These are phyloP conservation scores for Scaptomyza graminum DNA, from an alignment of 1,140 invertebrate species.

Conservation along the genomic window DNA sequence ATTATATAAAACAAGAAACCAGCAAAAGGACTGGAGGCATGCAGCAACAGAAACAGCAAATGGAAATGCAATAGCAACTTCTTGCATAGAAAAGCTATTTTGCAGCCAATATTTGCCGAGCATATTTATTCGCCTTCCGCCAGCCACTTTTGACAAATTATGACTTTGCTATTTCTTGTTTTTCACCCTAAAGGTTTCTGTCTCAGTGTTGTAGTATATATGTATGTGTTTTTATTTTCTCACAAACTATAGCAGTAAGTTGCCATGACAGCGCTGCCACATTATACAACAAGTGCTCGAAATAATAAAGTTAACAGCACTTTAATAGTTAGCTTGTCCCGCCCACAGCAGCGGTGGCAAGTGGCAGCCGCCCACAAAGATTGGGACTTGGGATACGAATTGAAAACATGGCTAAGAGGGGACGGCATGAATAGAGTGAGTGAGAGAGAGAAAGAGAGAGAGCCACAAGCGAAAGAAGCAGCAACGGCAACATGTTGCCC, in stretches of 20 bases:
- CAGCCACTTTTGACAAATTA: constrained; percentile 77
- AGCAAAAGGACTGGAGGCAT: constrained; percentile 45
- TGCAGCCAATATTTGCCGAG: constrained; percentile 68
- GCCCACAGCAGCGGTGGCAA: constrained; percentile 43
- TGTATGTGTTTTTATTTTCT: constrained; percentile 42
- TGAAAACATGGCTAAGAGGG: constrained; percentile 18
- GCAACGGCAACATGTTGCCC: constrained; percentile 74
- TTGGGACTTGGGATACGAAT: constrained; percentile 43
- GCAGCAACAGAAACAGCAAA: constrained; percentile 27
- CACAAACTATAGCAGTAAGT: constrained; percentile 71
- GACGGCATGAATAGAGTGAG: too few species aligned
- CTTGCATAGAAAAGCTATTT: constrained; percentile 63
- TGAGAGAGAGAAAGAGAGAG: too few species aligned
- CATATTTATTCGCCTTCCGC: constrained; percentile 58
- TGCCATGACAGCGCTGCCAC: constrained; percentile 76
- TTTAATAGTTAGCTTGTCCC: constrained; percentile 73
- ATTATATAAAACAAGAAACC: constrained; percentile 52
- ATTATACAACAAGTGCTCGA: constrained; percentile 82
- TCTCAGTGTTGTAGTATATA: constrained; percentile 5
- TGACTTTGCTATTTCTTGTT: constrained; percentile 56
- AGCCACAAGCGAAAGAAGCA: constrained; percentile 3
- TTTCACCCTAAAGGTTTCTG: not conserved
- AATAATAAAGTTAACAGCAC: constrained; percentile 82
- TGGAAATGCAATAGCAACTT: constrained; percentile 25
- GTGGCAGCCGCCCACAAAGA: constrained; percentile 40